phyloP scores from a whole-genome alignment of 2,888 invertebrate species.

The Raillietiella orientalis region DNA sequence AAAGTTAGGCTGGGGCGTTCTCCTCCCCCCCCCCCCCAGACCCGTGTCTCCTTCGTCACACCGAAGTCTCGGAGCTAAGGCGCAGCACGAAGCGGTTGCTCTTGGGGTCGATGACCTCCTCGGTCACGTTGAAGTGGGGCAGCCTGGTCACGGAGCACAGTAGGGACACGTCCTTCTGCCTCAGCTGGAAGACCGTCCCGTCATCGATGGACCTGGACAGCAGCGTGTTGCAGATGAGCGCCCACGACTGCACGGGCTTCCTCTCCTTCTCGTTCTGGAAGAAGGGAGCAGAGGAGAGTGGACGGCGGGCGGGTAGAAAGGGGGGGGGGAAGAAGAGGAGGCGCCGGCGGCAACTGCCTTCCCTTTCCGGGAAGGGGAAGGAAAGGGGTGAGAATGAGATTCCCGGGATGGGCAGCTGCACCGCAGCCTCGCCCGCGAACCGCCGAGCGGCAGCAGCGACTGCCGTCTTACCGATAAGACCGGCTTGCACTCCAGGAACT shows the following conservation, averaged over 20 bases:
- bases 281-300: constrained; percentile 4
- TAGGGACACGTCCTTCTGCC: constrained; percentile 72
- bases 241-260: constrained; percentile 70
- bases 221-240: constrained; percentile 66
- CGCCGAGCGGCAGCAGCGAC: no score
- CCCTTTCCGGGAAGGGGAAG: no score
- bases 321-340: no score
- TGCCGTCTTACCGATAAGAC: constrained; percentile 33
- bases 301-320: no score
- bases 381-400: no score
- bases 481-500: constrained; percentile 54
- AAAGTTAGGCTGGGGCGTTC: no score
- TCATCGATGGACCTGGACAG: constrained; percentile 53
- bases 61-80: constrained; percentile 84
- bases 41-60: no score
- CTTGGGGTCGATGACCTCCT: constrained; percentile 85
- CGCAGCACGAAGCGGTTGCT: constrained; percentile 76
- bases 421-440: no score
- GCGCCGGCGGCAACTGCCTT: no score
- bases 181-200: constrained; percentile 56
- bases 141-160: constrained; percentile 51
- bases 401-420: no score
- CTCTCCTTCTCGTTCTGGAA: constrained; percentile 35
- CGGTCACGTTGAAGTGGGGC: constrained; percentile 77
- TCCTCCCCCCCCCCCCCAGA: no score